Evolutionary conservation across 1,140 invertebrate species (phyloP).

Genomic region (Oryzaephilus surinamensis): DNA sequence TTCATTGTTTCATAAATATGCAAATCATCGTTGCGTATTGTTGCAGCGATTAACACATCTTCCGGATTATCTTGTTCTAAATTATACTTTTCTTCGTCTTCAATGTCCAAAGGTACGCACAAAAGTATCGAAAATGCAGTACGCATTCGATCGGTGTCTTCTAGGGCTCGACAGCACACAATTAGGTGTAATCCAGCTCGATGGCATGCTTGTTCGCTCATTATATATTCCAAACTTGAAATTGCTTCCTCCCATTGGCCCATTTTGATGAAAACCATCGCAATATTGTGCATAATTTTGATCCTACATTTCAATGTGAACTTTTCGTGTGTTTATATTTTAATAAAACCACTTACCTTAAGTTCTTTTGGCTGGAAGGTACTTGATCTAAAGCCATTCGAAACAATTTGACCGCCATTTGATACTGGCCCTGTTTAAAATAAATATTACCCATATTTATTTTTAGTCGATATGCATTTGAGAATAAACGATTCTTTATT

Average conservation of each 20-base stretch:
- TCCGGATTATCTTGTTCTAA: conserved; percentile 53
- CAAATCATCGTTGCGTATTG: conserved; percentile 70
- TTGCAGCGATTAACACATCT: conserved; percentile 61
- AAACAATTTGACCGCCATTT: conserved; percentile 89
- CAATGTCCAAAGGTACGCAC: conserved; percentile 72
- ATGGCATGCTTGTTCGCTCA: conserved; percentile 88
- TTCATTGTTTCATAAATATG: conserved; percentile 64
- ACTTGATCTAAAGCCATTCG: conserved; percentile 36
- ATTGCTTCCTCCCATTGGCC: conserved; percentile 93
- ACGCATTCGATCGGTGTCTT: conserved; percentile 91
- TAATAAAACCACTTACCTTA: conserved; percentile 49
- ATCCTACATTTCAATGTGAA: conserved; percentile 48
- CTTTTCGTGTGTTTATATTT: background rate
- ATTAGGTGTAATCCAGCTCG: conserved; percentile 76
- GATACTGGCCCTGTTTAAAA: conserved; percentile 86
- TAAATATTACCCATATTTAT: conserved; percentile 99
- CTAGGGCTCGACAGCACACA: conserved; percentile 86
- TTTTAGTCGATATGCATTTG: conserved; percentile 82
- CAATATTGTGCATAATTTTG: conserved; percentile 98
- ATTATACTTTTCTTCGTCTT: conserved; percentile 72
- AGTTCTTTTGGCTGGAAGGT: conserved; percentile 73
- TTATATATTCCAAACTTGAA: conserved; percentile 94
- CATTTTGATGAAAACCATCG: conserved; percentile 89
- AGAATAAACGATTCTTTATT: conserved; percentile 75
- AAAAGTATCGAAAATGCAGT: conserved; percentile 82